Percentiles rank a stretch among this genome's conserved stretches.
These are phyloP conservation scores for Panzeria rudis DNA, from an alignment of 2,888 invertebrate species.

Conservation along the genomic window DNA sequence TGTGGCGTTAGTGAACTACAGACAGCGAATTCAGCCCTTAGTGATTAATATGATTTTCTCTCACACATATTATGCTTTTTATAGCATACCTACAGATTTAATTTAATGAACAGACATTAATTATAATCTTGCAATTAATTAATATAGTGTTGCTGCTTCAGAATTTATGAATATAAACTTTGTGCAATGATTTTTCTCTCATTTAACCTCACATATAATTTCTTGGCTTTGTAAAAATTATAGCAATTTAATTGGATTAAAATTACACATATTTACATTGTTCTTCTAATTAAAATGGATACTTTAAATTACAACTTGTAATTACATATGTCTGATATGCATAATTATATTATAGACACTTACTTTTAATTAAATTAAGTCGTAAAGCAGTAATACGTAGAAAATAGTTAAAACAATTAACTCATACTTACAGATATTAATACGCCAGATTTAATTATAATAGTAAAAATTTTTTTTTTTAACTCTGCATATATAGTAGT, in stretches of 20 bases:
- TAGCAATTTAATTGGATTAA: slow-evolving; percentile 45
- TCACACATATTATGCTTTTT: background rate
- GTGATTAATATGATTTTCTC: too few species aligned
- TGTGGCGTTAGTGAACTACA: too few species aligned
- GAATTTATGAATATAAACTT: background rate
- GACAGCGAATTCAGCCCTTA: too few species aligned
- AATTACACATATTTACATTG: background rate
- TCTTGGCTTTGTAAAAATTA: background rate
- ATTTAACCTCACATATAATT: background rate
- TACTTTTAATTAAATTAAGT: slow-evolving; percentile 30
- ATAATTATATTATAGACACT: slow-evolving; percentile 44
- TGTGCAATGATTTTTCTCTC: background rate
- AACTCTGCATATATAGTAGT: too few species aligned
- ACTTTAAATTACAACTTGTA: background rate
- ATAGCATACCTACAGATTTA: background rate
- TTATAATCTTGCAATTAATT: slow-evolving; percentile 67
- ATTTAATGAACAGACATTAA: slow-evolving; percentile 55
- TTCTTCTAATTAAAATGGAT: background rate
- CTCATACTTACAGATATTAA: background rate
- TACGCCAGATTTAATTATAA: background rate
- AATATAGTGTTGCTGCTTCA: slow-evolving; percentile 39
- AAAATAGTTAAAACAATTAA: too few species aligned
- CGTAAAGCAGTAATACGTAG: background rate
- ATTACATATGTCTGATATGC: background rate
- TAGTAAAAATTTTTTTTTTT: too few species aligned